phyloP scores from a whole-genome alignment of 2,797 vertebrate genomes.

The Channallabes apus region DNA sequence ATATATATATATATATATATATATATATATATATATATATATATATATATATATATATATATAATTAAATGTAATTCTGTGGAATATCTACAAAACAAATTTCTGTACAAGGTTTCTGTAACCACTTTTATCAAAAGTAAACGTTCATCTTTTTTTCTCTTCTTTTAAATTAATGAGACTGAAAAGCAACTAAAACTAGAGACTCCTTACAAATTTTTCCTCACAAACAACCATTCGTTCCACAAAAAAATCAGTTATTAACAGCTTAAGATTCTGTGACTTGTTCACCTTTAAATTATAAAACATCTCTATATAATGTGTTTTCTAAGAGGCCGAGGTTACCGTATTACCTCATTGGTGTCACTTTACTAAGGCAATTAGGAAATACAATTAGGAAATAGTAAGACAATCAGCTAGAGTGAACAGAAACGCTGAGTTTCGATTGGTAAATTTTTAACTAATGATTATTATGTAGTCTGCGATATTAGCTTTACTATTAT shows the following conservation, averaged over 20 bases:
- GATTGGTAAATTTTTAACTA: background rate
- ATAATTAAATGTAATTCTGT: background rate
- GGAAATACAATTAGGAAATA: too few relatives aligned
- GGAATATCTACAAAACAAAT: background rate
- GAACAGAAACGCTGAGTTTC: background rate
- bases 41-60: background rate
- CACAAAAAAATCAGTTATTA: background rate
- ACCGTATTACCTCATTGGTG: constrained; percentile 31
- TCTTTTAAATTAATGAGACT: background rate
- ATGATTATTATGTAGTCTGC: background rate
- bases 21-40: too few relatives aligned
- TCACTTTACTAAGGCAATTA: constrained; percentile 59
- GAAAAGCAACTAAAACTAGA: background rate
- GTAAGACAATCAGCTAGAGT: background rate
- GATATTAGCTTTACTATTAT: background rate
- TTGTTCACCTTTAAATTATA: background rate
- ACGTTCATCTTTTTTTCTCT: background rate
- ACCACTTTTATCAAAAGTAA: background rate
- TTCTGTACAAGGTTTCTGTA: background rate
- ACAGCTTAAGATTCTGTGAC: background rate
- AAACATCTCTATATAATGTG: constrained; percentile 28
- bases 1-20: too few relatives aligned
- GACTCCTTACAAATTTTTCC: background rate
- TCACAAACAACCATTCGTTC: background rate
- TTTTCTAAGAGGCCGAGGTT: constrained; percentile 10